phyloP scores from a whole-genome alignment of 2,113 vertebrate genomes.

The Rhinogobius similis region DNA sequence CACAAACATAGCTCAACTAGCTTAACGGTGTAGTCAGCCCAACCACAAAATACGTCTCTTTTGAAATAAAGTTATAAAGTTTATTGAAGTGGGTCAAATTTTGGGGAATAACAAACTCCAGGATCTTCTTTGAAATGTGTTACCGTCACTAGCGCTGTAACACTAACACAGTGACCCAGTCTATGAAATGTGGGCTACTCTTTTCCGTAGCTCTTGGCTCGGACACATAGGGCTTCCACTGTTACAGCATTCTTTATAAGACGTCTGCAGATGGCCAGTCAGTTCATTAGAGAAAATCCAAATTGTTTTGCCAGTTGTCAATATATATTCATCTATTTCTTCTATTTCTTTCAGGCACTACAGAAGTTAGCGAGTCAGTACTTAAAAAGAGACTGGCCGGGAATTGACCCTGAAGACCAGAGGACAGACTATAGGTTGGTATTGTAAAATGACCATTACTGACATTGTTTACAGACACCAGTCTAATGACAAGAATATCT shows the following conservation, averaged over 20 bases:
- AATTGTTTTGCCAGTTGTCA: background rate
- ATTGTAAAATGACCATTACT: background rate
- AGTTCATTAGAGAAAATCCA: background rate
- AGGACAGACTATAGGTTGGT: constrained; percentile 90
- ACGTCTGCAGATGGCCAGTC: constrained; percentile 1
- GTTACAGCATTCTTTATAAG: constrained; percentile 10
- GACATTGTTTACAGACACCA: background rate
- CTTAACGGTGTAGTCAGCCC: constrained; percentile 61
- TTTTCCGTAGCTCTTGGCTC: constrained; percentile 23
- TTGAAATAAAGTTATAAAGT: background rate
- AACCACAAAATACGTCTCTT: constrained; percentile 54
- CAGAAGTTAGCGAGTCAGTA: constrained; percentile 97
- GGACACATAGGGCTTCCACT: constrained; percentile 11
- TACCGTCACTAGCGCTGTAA: background rate
- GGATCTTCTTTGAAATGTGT: background rate
- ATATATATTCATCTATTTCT: background rate
- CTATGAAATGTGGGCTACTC: constrained; percentile 56
- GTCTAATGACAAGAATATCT: background rate
- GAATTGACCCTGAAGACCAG: constrained; percentile 88
- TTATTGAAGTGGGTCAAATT: background rate
- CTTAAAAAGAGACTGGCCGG: constrained; percentile 97
- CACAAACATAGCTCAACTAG: constrained; percentile 64
- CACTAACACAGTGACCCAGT: constrained; percentile 72
- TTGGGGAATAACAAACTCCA: background rate
- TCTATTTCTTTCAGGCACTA: constrained; percentile 82